These are phyloP conservation scores for Tolypeutes matacus DNA, from an alignment of 2,797 vertebrate species.

Conservation along the genomic window DNA sequence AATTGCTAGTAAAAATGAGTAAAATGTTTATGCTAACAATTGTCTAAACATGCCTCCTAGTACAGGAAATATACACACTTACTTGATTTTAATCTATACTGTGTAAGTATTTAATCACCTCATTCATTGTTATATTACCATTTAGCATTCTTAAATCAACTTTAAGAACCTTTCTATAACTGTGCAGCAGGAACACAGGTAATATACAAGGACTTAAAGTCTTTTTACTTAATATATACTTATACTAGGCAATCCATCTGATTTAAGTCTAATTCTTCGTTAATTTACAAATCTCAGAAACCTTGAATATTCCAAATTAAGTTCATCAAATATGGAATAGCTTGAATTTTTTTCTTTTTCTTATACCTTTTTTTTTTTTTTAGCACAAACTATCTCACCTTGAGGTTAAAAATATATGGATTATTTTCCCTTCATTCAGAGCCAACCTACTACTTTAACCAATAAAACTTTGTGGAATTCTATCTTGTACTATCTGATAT, in stretches of 20 bases:
- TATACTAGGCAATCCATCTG: neutral
- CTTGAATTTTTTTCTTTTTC: neutral
- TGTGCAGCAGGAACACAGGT: neutral
- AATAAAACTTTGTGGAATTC: constrained; percentile 25
- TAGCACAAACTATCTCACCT: neutral
- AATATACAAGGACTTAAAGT: neutral
- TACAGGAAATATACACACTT: constrained; percentile 37
- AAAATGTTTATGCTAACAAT: neutral
- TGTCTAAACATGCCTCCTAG: neutral
- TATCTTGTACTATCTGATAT: neutral
- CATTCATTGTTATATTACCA: neutral
- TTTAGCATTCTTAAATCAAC: constrained; percentile 65
- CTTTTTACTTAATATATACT: neutral
- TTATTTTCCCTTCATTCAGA: constrained; percentile 1
- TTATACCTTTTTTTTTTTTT: neutral
- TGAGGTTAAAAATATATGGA: neutral
- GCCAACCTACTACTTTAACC: neutral
- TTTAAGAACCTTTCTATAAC: constrained; percentile 56
- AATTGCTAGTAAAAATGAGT: constrained; percentile 39
- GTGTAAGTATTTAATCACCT: neutral
- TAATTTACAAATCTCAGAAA: constrained; percentile 66
- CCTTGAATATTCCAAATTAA: constrained; percentile 25
- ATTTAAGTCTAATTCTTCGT: constrained; percentile 65
- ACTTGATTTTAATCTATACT: constrained; percentile 49
- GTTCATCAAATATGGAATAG: constrained; percentile 34